These are phyloP conservation scores for Eueremaeus valkanovi DNA, from an alignment of 2,888 invertebrate species.

Conservation along the genomic window DNA sequence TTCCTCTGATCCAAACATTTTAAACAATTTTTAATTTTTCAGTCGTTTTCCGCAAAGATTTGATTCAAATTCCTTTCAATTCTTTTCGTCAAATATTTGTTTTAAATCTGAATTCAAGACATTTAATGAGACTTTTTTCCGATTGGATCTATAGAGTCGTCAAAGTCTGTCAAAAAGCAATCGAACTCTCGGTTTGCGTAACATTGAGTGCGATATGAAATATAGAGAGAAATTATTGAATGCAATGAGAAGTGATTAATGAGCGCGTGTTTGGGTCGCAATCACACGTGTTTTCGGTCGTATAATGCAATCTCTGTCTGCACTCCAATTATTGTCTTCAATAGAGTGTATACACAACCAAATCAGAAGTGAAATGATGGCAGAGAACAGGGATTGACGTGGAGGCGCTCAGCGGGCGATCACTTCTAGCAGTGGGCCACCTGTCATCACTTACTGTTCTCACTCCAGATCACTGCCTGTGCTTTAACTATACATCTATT, in stretches of 20 bases:
- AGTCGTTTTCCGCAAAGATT: no score
- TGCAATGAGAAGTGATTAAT: not conserved
- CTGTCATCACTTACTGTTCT: conserved; percentile 20
- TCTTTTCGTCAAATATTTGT: no score
- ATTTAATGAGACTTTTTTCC: no score
- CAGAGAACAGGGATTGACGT: not conserved
- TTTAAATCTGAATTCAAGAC: not conserved
- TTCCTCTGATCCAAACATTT: not conserved
- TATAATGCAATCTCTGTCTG: conserved; percentile 2
- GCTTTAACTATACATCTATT: not conserved
- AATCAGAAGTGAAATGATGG: conserved; percentile 6
- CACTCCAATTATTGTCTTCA: conserved; percentile 1
- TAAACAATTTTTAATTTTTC: not conserved
- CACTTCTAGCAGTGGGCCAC: conserved; percentile 2
- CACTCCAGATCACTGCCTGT: not conserved
- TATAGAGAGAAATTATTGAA: not conserved
- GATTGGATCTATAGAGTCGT: no score
- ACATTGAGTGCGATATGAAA: not conserved
- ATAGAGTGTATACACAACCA: not conserved
- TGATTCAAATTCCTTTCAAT: no score
- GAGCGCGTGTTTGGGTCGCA: conserved; percentile 18
- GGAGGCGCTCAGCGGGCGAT: conserved; percentile 23
- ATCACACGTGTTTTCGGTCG: conserved; percentile 22
- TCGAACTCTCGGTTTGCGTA: not conserved
- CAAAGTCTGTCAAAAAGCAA: not conserved